Base-by-base conservation (phyloP, 2,113 vertebrate genomes). In the Elephas maximus region DNA sequence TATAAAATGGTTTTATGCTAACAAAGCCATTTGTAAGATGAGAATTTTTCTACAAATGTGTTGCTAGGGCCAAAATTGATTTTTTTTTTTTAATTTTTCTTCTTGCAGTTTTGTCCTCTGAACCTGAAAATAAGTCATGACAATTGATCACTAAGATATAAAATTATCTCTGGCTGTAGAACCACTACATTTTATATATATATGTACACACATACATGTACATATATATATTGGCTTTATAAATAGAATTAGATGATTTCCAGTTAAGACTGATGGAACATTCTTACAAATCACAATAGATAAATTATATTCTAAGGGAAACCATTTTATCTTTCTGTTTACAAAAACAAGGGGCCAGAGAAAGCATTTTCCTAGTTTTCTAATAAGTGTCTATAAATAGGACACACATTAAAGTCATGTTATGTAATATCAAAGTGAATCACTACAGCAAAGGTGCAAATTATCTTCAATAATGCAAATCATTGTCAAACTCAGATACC, bases 281-380 rank as follows among this genome's bases (percentile, higher is more conserved):
- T 79, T 91, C 48, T 83, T 89, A 30, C 17, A 83, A 85, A 67
- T 89, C 81, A 76, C 11, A 84, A 73, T 45, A 76, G 41, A 41
- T 48, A 18, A 51, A 28, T 28, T 65, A 57, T 41, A 94, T 62
- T 80, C 93, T 48, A 87, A 93, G 81, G 62, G 24, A 90, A 96
- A 88, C 15, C 33, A 83, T 93, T 80, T 90, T 88, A 26, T 44
- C 28, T 79, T 88, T 21, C 53, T 41, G 11, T 53, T 90, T 73
- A 77, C 23, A 81, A 69, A 90, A 85, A 67, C 48, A 82, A 60
- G 6, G 37, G 15, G 7, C 10, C 63, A 28, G n/a, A 85, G 48
- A 85, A 67, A 57, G 74, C 41, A 33, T n/a, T 57, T 89, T 53
- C 69, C 41, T 37, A 23, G 2, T 77, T 83, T 95, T 77, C 84